Conservation (phyloP, 2,113 vertebrate genomes). For the Kryptolebias marmoratus region DNA sequence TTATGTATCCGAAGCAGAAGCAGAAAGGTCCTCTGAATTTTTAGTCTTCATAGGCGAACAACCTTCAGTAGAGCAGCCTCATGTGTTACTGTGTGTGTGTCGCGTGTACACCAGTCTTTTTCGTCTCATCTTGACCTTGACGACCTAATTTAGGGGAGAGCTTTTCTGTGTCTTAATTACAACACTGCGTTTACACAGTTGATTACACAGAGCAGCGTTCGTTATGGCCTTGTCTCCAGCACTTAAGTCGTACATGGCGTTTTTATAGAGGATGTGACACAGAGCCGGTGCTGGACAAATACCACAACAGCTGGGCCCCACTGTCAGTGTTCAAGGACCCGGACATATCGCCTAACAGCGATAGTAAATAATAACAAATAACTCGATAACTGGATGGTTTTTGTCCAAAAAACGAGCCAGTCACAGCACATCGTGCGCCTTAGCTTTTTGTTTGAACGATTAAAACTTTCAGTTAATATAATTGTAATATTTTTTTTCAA, state of each 20-base stretch:
- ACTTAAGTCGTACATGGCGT: conserved; percentile 66
- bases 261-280: conserved; percentile 67
- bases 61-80: conserved; percentile 25
- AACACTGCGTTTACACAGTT: conserved; percentile 76
- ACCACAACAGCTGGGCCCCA: conserved; percentile 22
- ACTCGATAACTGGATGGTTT: no score
- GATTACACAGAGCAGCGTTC: conserved; percentile 75
- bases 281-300: conserved; percentile 38
- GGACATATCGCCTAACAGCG: no score
- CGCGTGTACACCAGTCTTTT: conserved; percentile 55
- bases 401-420: no score
- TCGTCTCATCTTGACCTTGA: conserved; percentile 71
- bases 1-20: background rate
- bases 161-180: conserved; percentile 80
- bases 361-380: no score
- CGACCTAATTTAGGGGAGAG: conserved; percentile 74
- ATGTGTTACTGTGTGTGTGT: conserved; percentile 2
- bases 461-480: no score
- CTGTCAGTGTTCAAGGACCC: background rate
- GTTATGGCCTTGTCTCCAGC: conserved; percentile 70
- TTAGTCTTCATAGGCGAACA: background rate
- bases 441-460: no score
- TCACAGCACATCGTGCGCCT: no score
- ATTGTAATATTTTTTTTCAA: no score
- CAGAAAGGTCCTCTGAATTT: background rate